A percentile compares a stretch with the other conserved stretches of the same genome.
Evolutionary conservation across 92 coral and sea anemone genomes (phyloP).

Genomic region (Blastomussa wellsi): DNA sequence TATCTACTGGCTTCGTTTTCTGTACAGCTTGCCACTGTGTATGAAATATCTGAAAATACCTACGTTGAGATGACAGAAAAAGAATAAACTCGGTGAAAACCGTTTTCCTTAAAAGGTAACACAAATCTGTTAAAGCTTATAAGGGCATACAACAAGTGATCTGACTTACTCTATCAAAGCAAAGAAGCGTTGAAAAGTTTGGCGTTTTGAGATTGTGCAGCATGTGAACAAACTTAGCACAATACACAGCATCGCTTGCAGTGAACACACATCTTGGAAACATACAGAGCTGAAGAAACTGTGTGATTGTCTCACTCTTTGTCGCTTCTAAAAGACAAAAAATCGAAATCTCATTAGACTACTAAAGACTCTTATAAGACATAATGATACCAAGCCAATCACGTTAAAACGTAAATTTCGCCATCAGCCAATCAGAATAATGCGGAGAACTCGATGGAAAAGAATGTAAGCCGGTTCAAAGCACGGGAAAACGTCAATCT

Average conservation of each 20-base stretch:
- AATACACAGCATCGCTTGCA: conserved; percentile 96
- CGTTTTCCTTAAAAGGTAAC: background rate
- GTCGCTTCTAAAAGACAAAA: conserved; percentile 78
- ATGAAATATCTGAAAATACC: conserved; percentile 98
- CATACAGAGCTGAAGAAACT: conserved; percentile 97
- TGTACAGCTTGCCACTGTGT: conserved; percentile 96
- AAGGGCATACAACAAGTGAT: background rate
- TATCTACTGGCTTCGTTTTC: conserved; percentile 99
- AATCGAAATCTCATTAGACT: background rate
- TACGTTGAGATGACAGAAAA: conserved; percentile 8
- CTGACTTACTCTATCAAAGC: conserved; percentile 90
- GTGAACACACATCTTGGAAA: conserved; percentile 98
- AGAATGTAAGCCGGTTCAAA: too few relatives aligned
- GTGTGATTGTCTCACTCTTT: conserved; percentile 97
- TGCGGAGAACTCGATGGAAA: background rate
- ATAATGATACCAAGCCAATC: background rate
- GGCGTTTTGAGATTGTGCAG: conserved; percentile 98
- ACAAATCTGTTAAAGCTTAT: background rate
- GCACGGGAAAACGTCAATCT: background rate
- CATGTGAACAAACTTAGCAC: conserved; percentile 99
- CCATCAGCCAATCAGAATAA: background rate
- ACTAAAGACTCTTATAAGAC: background rate
- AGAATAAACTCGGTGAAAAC: background rate
- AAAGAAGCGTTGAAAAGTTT: conserved; percentile 94
- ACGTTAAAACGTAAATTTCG: background rate